Conservation (phyloP, 1,140 invertebrate species). For the Branchinecta lynchi region DNA sequence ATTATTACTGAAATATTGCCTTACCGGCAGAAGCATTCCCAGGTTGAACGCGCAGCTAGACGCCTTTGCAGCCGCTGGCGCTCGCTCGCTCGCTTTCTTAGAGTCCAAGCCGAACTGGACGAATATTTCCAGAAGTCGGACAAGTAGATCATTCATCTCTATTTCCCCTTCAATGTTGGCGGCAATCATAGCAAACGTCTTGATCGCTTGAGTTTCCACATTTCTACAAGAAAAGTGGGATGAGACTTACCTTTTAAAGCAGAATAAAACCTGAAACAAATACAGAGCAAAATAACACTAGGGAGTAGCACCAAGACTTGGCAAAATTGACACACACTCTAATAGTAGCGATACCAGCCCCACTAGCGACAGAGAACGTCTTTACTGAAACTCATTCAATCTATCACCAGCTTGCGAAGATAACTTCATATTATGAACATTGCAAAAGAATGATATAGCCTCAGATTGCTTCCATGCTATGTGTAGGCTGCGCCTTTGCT, state of each 20-base stretch:
- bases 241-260: too few species aligned
- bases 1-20: slow-evolving; percentile 13
- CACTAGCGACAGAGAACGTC: too few species aligned
- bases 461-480: too few species aligned
- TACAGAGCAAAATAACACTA: too few species aligned
- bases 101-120: slow-evolving; percentile 93
- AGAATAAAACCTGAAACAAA: slow-evolving; percentile 19
- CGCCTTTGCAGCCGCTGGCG: slow-evolving; percentile 48
- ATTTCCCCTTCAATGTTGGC: slow-evolving; percentile 74
- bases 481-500: too few species aligned
- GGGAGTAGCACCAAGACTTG: too few species aligned
- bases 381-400: too few species aligned
- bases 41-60: slow-evolving; percentile 9
- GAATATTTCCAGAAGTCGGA: slow-evolving; percentile 80
- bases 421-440: too few species aligned
- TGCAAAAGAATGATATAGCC: too few species aligned
- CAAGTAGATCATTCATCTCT: slow-evolving; percentile 71
- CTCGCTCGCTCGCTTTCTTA: slow-evolving; percentile 78
- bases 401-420: too few species aligned
- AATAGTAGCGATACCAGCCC: too few species aligned
- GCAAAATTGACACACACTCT: too few species aligned
- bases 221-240: background rate
- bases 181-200: slow-evolving; percentile 84
- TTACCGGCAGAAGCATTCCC: background rate
- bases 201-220: slow-evolving; percentile 47